Evolutionary conservation across 2,113 vertebrate genomes (phyloP).

Genomic region (Arizona elegans): DNA sequence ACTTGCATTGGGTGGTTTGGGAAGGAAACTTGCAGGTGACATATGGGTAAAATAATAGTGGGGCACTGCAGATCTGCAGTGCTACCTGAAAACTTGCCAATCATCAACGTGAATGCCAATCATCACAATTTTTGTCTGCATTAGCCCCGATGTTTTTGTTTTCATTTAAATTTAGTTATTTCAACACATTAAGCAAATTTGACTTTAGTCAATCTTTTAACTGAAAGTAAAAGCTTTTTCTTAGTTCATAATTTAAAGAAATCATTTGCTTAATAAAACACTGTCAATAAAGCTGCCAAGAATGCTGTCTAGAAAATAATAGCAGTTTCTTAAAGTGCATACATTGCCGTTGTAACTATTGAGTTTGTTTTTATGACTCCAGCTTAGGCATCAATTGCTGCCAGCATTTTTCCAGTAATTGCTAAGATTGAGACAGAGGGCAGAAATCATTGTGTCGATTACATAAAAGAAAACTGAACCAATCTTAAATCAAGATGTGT

Average conservation of each 20-base stretch:
- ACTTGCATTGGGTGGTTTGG: neutral
- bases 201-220: neutral
- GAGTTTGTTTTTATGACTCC: neutral
- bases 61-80: neutral
- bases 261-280: neutral
- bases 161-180: neutral
- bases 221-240: neutral
- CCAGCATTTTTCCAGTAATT: neutral
- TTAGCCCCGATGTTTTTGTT: neutral
- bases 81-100: neutral
- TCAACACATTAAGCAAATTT: neutral
- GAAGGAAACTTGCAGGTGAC: neutral
- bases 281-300: neutral
- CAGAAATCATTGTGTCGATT: neutral
- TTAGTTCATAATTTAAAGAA: neutral
- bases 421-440: neutral
- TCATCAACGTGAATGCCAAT: neutral
- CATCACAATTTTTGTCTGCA: neutral
- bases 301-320: neutral
- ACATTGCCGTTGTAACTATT: neutral
- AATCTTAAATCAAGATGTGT: neutral
- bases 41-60: neutral
- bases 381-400: neutral
- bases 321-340: neutral
- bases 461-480: neutral